phyloP scores from a whole-genome alignment of 2,797 vertebrate genomes.

The Notoglanidium macrostoma region DNA sequence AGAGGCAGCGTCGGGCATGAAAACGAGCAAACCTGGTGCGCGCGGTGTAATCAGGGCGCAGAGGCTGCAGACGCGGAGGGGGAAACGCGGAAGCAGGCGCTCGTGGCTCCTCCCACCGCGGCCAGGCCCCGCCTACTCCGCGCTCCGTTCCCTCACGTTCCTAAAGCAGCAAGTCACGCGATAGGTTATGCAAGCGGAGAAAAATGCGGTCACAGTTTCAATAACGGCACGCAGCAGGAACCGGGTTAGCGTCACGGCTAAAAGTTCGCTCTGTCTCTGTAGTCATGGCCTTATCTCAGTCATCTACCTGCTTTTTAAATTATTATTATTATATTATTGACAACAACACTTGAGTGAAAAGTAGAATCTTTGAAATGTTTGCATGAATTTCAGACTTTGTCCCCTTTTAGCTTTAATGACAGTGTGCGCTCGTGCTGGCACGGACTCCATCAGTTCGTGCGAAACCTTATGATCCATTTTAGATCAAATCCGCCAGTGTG shows the following conservation, averaged over 20 bases:
- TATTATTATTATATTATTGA: not conserved
- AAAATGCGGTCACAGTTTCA: slow-evolving; percentile 53
- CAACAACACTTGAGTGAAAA: not conserved
- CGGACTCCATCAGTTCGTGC: not conserved
- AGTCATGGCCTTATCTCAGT: not conserved
- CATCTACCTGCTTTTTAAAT: not conserved
- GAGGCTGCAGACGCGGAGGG: slow-evolving; percentile 38
- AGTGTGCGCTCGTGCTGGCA: not conserved
- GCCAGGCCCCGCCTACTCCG: not conserved
- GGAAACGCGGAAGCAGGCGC: slow-evolving; percentile 63
- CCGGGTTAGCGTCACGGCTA: not conserved
- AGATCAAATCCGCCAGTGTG: not conserved
- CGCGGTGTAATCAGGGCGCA: slow-evolving; percentile 47
- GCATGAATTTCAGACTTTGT: not conserved
- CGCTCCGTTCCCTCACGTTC: slow-evolving; percentile 47
- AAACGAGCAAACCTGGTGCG: slow-evolving; percentile 20
- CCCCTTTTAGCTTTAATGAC: not conserved
- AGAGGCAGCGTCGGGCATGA: not conserved
- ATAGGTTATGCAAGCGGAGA: slow-evolving; percentile 54
- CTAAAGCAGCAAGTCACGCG: slow-evolving; percentile 56
- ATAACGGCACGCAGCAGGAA: slow-evolving; percentile 4
- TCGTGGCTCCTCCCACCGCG: slow-evolving; percentile 9
- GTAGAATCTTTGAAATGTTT: not conserved
- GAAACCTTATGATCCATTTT: not conserved
- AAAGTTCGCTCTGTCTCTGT: not conserved